Evolutionary conservation across 2,888 invertebrate genomes (phyloP).

Genomic region (Cerastis leucographa): DNA sequence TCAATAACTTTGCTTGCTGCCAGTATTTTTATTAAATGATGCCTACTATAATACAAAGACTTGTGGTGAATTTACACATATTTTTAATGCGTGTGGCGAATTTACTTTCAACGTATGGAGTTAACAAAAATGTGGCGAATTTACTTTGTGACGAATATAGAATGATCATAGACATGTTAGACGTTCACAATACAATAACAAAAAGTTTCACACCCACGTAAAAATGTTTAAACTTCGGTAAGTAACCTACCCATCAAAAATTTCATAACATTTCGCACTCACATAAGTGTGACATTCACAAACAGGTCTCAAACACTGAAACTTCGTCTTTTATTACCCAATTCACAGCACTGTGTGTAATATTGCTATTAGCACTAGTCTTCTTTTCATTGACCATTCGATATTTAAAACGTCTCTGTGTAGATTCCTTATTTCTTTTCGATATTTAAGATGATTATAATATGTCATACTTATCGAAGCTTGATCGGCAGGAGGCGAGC

Average conservation of each 20-base stretch:
- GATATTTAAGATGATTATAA: not conserved
- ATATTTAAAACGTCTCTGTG: constrained; percentile 8
- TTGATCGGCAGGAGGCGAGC: not conserved
- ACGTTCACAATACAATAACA: not conserved
- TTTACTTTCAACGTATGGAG: no score
- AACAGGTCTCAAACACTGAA: constrained; percentile 26
- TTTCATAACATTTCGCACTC: constrained; percentile 46
- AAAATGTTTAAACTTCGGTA: not conserved
- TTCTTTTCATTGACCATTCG: constrained; percentile 8
- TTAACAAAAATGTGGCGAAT: no score
- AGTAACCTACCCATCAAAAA: not conserved
- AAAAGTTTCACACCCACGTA: constrained; percentile 31
- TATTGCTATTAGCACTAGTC: constrained; percentile 43
- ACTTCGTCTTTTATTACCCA: constrained; percentile 52
- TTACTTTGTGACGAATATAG: no score
- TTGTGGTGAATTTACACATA: no score
- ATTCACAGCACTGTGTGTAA: constrained; percentile 51
- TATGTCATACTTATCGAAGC: not conserved
- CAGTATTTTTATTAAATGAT: no score
- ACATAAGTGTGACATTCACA: constrained; percentile 17
- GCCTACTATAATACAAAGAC: no score
- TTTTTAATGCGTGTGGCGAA: no score
- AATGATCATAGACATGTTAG: no score
- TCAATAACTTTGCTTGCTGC: no score
- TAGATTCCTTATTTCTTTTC: not conserved